phyloP scores from a whole-genome alignment of 1,140 invertebrate genomes.

The silkworm (Bombyx mori) region ASM3026992v2 NC_085118.1:7291001-7291500 shows the following conservation, averaged over 20 bases:
- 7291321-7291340: slow-evolving; percentile 50
- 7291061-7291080: too few species aligned
- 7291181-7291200: neutral
- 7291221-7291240: slow-evolving; percentile 41
- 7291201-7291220: neutral
- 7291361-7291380: slow-evolving; percentile 25
- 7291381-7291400: slow-evolving; percentile 40
- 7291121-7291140: too few species aligned
- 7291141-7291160: too few species aligned
- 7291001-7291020: too few species aligned
- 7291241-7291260: slow-evolving; percentile 57
- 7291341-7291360: slow-evolving; percentile 26
- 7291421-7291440: slow-evolving; percentile 48
- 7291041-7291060: too few species aligned
- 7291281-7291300: slow-evolving; percentile 58
- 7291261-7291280: slow-evolving; percentile 64
- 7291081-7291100: too few species aligned
- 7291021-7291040: too few species aligned
- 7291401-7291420: slow-evolving; percentile 31
- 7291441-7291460: slow-evolving; percentile 63
- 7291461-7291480: slow-evolving; percentile 39
- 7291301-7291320: slow-evolving; percentile 48
- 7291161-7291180: too few species aligned
- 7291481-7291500: slow-evolving; percentile 4
- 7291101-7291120: too few species aligned